A percentile compares a stretch with the other conserved stretches of the same genome.
phyloP scores from a whole-genome alignment of 2,113 vertebrate genomes.

The Chloropsis cyanopogon region DNA sequence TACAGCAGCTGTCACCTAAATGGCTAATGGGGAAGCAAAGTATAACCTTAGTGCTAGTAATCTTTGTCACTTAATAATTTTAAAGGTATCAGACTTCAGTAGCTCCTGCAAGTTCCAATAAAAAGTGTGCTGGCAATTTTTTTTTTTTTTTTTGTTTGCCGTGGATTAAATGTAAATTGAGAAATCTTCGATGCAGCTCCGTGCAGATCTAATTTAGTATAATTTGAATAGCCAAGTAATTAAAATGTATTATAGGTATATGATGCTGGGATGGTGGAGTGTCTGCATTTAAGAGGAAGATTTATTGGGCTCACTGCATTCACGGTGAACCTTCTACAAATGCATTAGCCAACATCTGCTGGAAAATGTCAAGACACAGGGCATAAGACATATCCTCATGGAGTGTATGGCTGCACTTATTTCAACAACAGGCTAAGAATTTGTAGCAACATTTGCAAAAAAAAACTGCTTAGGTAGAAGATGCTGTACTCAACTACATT shows the following conservation, averaged over 20 bases:
- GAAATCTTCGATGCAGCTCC: constrained; percentile 60
- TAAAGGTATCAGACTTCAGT: constrained; percentile 74
- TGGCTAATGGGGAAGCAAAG: constrained; percentile 82
- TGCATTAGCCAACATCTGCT: constrained; percentile 77
- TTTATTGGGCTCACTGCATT: constrained; percentile 75
- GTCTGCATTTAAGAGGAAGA: constrained; percentile 78
- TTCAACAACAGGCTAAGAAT: constrained; percentile 22
- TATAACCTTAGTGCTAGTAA: constrained; percentile 77
- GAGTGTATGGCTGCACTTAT: background rate
- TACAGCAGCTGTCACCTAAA: constrained; percentile 87
- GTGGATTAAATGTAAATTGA: constrained; percentile 67
- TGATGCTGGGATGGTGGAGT: constrained; percentile 72
- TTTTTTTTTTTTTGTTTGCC: constrained; percentile 30
- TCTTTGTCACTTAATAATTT: constrained; percentile 84
- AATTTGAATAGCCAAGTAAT: constrained; percentile 79
- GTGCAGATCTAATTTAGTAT: constrained; percentile 69
- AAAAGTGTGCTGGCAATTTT: constrained; percentile 30
- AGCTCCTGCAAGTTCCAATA: constrained; percentile 62
- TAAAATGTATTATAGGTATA: constrained; percentile 82
- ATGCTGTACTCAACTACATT: background rate
- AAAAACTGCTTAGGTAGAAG: background rate
- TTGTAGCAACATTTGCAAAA: background rate
- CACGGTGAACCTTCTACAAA: constrained; percentile 73
- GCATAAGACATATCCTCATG: background rate
- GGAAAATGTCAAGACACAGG: constrained; percentile 60